Percentiles rank a stretch among this genome's conserved stretches.
These are phyloP conservation scores for Lophius americanus DNA, from an alignment of 2,797 vertebrate genomes.

Conservation along the genomic window DNA sequence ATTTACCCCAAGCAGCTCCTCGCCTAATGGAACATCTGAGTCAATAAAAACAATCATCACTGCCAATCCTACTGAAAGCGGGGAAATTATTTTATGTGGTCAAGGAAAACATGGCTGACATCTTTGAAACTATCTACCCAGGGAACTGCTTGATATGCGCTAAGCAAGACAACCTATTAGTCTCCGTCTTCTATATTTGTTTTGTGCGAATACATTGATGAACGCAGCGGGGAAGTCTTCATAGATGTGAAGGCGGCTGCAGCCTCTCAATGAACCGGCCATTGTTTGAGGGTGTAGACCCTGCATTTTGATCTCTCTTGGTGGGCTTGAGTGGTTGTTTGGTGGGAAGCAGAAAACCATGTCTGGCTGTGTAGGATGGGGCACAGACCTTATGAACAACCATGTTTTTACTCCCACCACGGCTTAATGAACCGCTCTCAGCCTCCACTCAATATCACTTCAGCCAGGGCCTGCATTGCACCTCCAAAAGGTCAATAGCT, in stretches of 20 bases:
- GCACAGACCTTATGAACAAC: conserved; percentile 59
- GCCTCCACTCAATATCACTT: conserved; percentile 75
- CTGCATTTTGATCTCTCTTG: conserved; percentile 46
- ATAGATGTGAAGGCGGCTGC: conserved; percentile 13
- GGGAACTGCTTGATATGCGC: conserved; percentile 63
- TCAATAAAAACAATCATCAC: conserved; percentile 85
- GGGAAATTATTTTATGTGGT: conserved; percentile 79
- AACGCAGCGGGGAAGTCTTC: conserved; percentile 35
- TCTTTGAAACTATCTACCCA: conserved; percentile 62
- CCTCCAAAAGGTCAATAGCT: conserved; percentile 80
- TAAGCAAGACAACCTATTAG: conserved; percentile 56
- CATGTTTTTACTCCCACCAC: conserved; percentile 66
- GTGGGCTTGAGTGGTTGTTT: conserved; percentile 27
- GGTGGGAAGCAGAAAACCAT: conserved; percentile 67
- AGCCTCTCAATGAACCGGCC: background rate
- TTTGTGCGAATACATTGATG: conserved; percentile 51
- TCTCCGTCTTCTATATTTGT: conserved; percentile 41
- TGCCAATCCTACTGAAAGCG: conserved; percentile 77
- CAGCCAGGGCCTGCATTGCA: conserved; percentile 67
- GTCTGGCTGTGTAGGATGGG: conserved; percentile 47
- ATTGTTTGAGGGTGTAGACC: conserved; percentile 32
- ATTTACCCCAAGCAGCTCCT: conserved; percentile 76
- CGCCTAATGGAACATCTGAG: conserved; percentile 83
- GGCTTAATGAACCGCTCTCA: conserved; percentile 76
- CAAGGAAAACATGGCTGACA: conserved; percentile 69